Base-by-base conservation (phyloP, 2,797 vertebrate species). In the Hipposideros larvatus region DNA sequence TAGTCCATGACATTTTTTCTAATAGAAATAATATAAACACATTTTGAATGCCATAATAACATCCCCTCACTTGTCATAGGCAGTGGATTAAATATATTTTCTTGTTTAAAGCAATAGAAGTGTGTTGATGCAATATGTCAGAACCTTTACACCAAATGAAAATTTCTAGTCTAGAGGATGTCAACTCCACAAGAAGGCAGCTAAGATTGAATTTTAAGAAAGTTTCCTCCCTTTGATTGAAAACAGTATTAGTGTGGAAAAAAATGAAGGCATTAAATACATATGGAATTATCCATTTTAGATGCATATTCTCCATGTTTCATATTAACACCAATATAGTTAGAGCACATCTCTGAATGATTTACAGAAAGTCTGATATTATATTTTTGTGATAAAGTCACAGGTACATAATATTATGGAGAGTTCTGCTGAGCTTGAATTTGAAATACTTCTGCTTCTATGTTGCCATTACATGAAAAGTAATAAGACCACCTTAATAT, bases 141-240 rank as follows among this genome's bases (percentile, higher is more conserved):
- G 43, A 94, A 80, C 51, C 61, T 74, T 95, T 88, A 86, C n/a
- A 71, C 11, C 22, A 22, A 53, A 92, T 46, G 18, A 88, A 82
- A 73, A 85, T 68, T 51, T 95, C 43, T 93, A 94, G 94, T 84
- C 57, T 79, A 70, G 59, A 92, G 91, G 48, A 97, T 87, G 79
- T 95, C 46, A 88, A 73, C 43, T 55, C 16, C 51, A 82, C 1
- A 71, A 83, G 24, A 93, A 89, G 48, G 77, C 18, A 77, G 19
- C 8, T 70, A 41, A 90, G 24, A 71, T 22, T 63, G 46, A 87
- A 95, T 61, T 94, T 57, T 93, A 26, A 96, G 21, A 63, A 94
- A 51, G 9, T 28, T 79, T 26, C 22, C 31, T 18, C 46, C 31
- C 7, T 75, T 24, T 43, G 63, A 31, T 93, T 90, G 70, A 95